These are phyloP conservation scores for Ylistrum balloti DNA, from an alignment of 1,140 invertebrate species.

Conservation along the genomic window DNA sequence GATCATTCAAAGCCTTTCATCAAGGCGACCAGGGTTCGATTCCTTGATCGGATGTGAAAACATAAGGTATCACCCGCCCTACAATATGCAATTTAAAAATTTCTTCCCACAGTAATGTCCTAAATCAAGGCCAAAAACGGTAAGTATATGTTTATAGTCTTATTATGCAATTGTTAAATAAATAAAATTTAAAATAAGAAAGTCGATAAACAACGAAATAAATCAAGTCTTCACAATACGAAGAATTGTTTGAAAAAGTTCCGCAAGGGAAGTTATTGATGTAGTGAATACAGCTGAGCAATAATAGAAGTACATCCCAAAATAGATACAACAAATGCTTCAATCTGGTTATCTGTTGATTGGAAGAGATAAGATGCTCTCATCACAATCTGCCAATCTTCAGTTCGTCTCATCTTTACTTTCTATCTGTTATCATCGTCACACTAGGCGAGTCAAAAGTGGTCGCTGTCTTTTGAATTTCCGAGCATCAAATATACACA, in stretches of 20 bases:
- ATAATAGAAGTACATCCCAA: neutral
- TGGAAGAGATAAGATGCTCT: neutral
- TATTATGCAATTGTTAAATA: too few relatives aligned
- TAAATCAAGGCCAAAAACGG: too few relatives aligned
- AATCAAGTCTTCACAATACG: neutral
- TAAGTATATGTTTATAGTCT: too few relatives aligned
- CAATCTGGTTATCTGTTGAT: slow-evolving; percentile 19
- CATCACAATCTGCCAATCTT: slow-evolving; percentile 1
- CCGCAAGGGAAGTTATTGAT: neutral
- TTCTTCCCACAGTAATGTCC: too few relatives aligned
- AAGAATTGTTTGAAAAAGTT: neutral
- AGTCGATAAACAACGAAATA: neutral
- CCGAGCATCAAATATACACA: slow-evolving; percentile 16
- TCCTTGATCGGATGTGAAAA: too few relatives aligned
- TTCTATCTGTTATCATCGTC: neutral
- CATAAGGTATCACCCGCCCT: too few relatives aligned
- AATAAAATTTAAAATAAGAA: too few relatives aligned
- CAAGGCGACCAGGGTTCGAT: too few relatives aligned
- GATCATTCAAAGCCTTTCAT: too few relatives aligned
- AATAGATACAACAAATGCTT: slow-evolving; percentile 21
- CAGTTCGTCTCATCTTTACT: neutral
- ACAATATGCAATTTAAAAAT: too few relatives aligned
- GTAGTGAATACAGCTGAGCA: neutral
- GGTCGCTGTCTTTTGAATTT: neutral
- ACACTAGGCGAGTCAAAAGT: slow-evolving; percentile 32